phyloP scores from a whole-genome alignment of 2,797 vertebrate genomes.

The Pangasius djambal region DNA sequence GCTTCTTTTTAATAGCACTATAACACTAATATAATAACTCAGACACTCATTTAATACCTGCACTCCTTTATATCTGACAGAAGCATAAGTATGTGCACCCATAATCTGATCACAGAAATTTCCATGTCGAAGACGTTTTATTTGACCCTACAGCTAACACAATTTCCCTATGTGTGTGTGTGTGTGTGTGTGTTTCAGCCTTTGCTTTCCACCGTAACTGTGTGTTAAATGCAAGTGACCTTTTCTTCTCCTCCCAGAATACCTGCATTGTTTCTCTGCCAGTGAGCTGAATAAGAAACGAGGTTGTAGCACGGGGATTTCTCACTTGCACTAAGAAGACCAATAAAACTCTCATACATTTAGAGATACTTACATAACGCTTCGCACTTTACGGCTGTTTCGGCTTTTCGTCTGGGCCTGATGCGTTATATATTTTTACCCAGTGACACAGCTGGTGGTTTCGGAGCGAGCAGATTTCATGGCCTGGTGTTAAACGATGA shows the following conservation, averaged over 20 bases:
- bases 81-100: conserved; percentile 10
- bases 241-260: conserved; percentile 20
- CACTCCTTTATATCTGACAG: not conserved
- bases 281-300: conserved; percentile 1
- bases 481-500: too few species aligned
- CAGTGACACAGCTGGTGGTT: not conserved
- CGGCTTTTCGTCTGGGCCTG: not conserved
- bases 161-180: not conserved
- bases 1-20: too few species aligned
- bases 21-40: too few species aligned
- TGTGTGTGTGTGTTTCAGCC: not conserved
- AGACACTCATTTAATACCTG: not conserved
- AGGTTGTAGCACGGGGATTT: not conserved
- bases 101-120: too few species aligned
- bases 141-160: not conserved
- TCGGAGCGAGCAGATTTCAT: not conserved
- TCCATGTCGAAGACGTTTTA: not conserved
- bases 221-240: conserved; percentile 18
- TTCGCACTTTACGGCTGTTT: not conserved
- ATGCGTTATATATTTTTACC: not conserved
- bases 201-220: not conserved
- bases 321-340: not conserved
- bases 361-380: not conserved
- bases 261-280: conserved; percentile 22
- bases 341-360: not conserved